Percentiles rank a stretch among this genome's conserved stretches.
phyloP scores from a whole-genome alignment of 2,888 invertebrate genomes.

The Amphiduros pacificus region DNA sequence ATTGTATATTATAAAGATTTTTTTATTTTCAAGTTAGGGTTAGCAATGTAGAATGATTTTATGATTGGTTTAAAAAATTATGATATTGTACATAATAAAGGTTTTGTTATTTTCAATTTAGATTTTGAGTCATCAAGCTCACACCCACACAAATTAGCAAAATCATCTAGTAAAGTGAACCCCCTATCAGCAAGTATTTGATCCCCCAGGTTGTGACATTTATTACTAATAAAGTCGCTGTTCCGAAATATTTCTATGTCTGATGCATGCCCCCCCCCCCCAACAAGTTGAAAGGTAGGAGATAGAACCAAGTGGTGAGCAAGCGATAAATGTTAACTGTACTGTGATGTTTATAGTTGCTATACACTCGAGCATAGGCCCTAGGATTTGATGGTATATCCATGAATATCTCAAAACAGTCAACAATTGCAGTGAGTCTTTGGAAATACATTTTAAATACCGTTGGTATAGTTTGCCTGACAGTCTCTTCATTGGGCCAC shows the following conservation, averaged over 20 bases:
- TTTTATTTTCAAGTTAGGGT: too few relatives aligned
- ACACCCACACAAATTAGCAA: constrained; percentile 25
- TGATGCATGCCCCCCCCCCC: constrained; percentile 13
- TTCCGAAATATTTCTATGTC: constrained; percentile 25
- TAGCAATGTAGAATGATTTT: too few relatives aligned
- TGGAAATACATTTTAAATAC: background rate
- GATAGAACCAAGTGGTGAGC: background rate
- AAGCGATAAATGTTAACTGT: background rate
- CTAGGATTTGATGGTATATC: background rate
- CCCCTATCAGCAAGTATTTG: constrained; percentile 32
- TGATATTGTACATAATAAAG: too few relatives aligned
- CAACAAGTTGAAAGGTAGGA: constrained; percentile 1
- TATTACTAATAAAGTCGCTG: constrained; percentile 23
- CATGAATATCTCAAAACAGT: constrained; percentile 9
- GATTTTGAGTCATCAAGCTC: too few relatives aligned
- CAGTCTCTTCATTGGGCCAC: background rate
- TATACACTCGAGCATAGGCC: background rate
- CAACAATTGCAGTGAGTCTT: constrained; percentile 1
- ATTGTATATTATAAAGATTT: too few relatives aligned
- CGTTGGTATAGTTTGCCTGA: background rate
- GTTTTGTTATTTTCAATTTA: too few relatives aligned
- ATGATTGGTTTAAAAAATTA: too few relatives aligned
- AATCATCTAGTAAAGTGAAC: constrained; percentile 32
- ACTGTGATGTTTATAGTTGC: background rate
- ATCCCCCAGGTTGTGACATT: constrained; percentile 27